Base-by-base conservation (phyloP, 64 coral and sea anemone genomes). In the Acropora yongei region DNA sequence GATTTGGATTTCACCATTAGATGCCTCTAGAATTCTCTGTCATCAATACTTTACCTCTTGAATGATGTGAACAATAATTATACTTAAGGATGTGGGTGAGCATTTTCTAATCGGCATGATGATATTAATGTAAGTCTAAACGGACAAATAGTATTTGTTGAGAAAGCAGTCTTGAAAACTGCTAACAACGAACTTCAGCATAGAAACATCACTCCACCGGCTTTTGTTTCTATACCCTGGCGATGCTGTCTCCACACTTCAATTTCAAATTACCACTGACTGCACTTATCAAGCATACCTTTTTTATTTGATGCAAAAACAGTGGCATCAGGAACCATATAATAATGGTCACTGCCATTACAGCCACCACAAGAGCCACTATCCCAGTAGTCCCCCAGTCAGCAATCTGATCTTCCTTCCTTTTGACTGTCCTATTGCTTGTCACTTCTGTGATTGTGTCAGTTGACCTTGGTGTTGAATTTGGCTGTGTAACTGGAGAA, bases 291-390 rank as follows among this genome's bases (percentile, higher is more conserved):
- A 0, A 1, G 12, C 65, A 46, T 50, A 85, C 82, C 82, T 68
- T 71, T 85, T 69, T 65, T 47, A n/a, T 85, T 1, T n/a, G 44
- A 72, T 49, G 3, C 20, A 85, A 1, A 44, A 47, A 84, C 14
- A 85, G 12, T 40, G 60, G 16, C 20, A 85, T 47, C 63, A 85
- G 61, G 0, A 17, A 45, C 68, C 44, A 14, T 8, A n/a, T n/a
- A n/a, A 18, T 2, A 69, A 82, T 12, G 5, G 49, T 11, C 4
- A 85, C 82, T 49, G 44, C 44, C 2, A 85, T 10, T 2, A 47
- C 44, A n/a, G n/a, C n/a, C n/a, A 69, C 82, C 44, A 69, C 82
- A 48, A 84, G 68, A 49, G 4, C 82, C 63, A 72, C 6, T 18
- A 7, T 49, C 72, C 65, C 63, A 48, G 44, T 48, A 1, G 42